Base-by-base conservation (phyloP, 1,140 invertebrate genomes). In the Limonius californicus region DNA sequence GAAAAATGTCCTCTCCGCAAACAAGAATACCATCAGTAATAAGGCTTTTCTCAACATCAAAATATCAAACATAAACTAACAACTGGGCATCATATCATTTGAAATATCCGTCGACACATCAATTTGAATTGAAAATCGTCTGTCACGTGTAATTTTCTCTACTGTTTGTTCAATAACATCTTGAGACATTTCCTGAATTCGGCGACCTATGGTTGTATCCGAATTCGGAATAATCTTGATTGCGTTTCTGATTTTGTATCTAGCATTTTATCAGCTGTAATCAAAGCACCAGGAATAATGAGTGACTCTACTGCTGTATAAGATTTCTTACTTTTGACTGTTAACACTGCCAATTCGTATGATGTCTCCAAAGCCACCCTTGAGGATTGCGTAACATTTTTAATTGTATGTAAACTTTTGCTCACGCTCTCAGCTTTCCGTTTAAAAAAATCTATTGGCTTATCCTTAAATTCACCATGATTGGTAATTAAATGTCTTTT, bases 141-240 rank as follows among this genome's bases (percentile, higher is more conserved):
- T 45, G 4, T 45, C 43, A 45, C 6, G 43, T 18, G 6, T 45
- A 45, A 45, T 45, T 45, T 45, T 45, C 14, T 14, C 15, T 19
- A 23, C 16, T 19, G 19, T 21, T 32, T 58, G 57, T 23, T 58
- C 19, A n/a, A n/a, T n/a, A 15, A 58, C 50, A 54, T 18, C 20
- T 54, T 54, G 16, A 18, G 50, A 11, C 50, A 54, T 45, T 45
- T 45, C 43, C 6, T 45, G 27, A 32, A 32, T 32, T 32, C 27
- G n/a, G 4, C 27, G 27, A 32, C 27, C 27, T 32, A 11, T 11
- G 7, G n/a, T 45, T 7, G 43, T 45, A 45, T 45, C n/a, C 6
- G 4, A 45, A 8, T 45, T 45, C 15, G n/a, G 43, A 18, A 45
- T 45, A n/a, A n/a, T n/a, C n/a, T n/a, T n/a, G n/a, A n/a, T n/a